Percentiles rank a stretch among this genome's conserved stretches.
Conservation (phyloP, 1,140 invertebrate species). For the Antheraea mylitta region DNA sequence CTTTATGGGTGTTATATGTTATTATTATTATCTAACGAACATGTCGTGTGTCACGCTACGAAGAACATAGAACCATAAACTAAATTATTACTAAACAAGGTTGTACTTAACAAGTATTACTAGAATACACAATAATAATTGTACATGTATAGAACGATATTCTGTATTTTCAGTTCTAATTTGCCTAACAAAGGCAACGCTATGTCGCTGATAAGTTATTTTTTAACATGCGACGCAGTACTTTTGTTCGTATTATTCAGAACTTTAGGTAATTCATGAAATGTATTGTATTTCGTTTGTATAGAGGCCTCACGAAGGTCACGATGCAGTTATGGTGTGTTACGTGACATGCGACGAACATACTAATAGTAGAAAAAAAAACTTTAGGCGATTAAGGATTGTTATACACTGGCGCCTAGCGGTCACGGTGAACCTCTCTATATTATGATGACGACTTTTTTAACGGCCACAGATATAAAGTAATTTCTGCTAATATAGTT, state of each 20-base stretch:
- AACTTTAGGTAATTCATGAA: slow-evolving; percentile 10
- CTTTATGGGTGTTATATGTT: background rate
- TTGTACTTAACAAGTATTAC: too few species aligned
- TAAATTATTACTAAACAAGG: slow-evolving; percentile 21
- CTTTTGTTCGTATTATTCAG: slow-evolving; percentile 2
- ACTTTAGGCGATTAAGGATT: slow-evolving; percentile 12
- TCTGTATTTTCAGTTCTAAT: slow-evolving; percentile 24
- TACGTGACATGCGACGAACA: slow-evolving; percentile 34
- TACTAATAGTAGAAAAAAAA: slow-evolving; percentile 25
- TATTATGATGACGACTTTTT: slow-evolving; percentile 20
- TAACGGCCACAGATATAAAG: too few species aligned
- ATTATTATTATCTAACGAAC: background rate
- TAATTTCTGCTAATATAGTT: too few species aligned
- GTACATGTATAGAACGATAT: slow-evolving; percentile 21
- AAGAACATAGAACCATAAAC: slow-evolving; percentile 33
- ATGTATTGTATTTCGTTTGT: slow-evolving; percentile 21
- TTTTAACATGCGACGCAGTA: slow-evolving; percentile 25
- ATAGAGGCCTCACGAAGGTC: slow-evolving; percentile 44
- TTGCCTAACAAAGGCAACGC: slow-evolving; percentile 30
- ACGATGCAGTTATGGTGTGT: slow-evolving; percentile 52
- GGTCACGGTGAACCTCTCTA: slow-evolving; percentile 56
- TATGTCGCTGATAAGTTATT: slow-evolving; percentile 29
- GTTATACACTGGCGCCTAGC: slow-evolving; percentile 27
- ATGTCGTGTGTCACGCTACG: slow-evolving; percentile 41
- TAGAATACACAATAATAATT: slow-evolving; percentile 24